A percentile compares a stretch with the other conserved stretches of the same genome.
Conservation (phyloP, 2,888 invertebrate species). For the Morpho helenor region DNA sequence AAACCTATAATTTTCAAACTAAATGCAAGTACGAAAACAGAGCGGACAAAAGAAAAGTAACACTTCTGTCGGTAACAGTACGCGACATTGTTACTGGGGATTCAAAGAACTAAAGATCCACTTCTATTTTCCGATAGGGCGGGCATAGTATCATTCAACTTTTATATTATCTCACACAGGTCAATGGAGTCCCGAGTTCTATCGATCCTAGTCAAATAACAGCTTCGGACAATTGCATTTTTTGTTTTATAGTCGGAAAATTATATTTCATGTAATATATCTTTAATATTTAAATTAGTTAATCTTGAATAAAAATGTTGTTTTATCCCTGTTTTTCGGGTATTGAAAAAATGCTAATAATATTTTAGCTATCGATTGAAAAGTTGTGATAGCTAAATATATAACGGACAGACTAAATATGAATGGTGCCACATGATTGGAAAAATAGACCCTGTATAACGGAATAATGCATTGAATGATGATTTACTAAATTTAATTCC, state of each 20-base stretch:
- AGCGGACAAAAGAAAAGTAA: slow-evolving; percentile 27
- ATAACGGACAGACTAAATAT: too few species aligned
- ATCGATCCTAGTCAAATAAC: slow-evolving; percentile 38
- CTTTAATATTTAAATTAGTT: too few species aligned
- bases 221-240: slow-evolving; percentile 9
- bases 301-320: too few species aligned
- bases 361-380: too few species aligned
- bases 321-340: too few species aligned
- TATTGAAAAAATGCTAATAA: too few species aligned
- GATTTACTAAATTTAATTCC: too few species aligned
- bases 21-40: slow-evolving; percentile 19
- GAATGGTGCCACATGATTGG: too few species aligned
- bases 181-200: slow-evolving; percentile 43
- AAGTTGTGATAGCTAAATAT: too few species aligned
- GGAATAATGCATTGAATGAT: too few species aligned
- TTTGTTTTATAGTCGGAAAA: slow-evolving; percentile 3
- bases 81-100: slow-evolving; percentile 60
- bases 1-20: slow-evolving; percentile 13
- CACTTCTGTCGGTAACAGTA: slow-evolving; percentile 43
- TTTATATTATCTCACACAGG: slow-evolving; percentile 72
- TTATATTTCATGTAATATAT: too few species aligned
- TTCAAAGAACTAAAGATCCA: slow-evolving; percentile 64
- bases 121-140: slow-evolving; percentile 72
- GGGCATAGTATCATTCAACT: slow-evolving; percentile 70
- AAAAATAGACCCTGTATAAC: too few species aligned